Percentiles rank a stretch among this genome's conserved stretches.
Evolutionary conservation across 2,797 vertebrate species (phyloP).

Genomic region (Chelonia mydas): DNA sequence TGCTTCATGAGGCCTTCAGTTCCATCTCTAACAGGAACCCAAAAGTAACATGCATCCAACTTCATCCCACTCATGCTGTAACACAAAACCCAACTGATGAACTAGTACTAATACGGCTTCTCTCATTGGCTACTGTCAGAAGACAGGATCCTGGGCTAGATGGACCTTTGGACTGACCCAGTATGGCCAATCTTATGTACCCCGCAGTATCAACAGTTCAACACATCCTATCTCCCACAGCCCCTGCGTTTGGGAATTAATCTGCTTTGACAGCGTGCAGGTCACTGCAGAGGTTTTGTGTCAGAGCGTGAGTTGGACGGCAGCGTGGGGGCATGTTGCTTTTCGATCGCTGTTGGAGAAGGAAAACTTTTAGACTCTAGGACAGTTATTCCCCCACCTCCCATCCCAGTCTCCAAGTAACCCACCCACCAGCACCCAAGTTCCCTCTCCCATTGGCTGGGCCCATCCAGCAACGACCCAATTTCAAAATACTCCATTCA

Average conservation of each 20-base stretch:
- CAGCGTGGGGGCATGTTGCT: neutral
- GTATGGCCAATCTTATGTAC: too few species aligned
- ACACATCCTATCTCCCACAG: neutral
- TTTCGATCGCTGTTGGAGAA: neutral
- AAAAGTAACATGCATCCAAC: neutral
- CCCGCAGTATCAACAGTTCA: neutral
- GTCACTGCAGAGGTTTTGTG: neutral
- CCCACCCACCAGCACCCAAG: neutral
- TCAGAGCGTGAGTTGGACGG: neutral
- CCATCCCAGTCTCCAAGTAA: neutral
- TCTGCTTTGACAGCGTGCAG: neutral
- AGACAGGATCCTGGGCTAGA: too few species aligned
- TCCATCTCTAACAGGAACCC: neutral
- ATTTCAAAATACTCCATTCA: neutral
- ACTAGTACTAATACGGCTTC: neutral
- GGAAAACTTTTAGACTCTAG: neutral
- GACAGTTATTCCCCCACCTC: constrained; percentile 29
- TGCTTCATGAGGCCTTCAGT: neutral
- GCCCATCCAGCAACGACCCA: neutral
- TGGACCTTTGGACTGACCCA: too few species aligned
- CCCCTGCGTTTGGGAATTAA: neutral
- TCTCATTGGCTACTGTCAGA: too few species aligned
- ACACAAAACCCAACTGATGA: neutral
- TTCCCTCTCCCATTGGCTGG: neutral
- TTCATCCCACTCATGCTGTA: neutral